phyloP scores from a whole-genome alignment of 2,797 vertebrate genomes.

The Orientallactaga sibirica region DNA sequence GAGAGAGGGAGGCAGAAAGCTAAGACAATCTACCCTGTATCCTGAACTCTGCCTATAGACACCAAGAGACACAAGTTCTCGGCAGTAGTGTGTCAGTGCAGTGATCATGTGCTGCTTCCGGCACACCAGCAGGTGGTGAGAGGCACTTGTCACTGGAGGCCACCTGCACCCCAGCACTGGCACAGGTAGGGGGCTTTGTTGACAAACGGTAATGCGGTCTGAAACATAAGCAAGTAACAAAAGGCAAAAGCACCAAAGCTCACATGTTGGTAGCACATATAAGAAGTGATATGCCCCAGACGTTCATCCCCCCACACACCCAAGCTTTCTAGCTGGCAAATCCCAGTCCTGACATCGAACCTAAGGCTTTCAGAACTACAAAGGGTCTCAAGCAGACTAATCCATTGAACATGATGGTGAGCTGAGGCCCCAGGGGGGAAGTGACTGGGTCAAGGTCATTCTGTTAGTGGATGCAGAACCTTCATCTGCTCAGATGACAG shows the following conservation, averaged over 20 bases:
- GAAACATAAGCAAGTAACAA: constrained; percentile 25
- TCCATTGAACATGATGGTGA: not conserved
- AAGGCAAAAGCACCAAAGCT: not conserved
- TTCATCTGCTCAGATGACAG: not conserved
- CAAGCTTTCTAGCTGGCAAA: not conserved
- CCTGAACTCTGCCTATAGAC: not conserved
- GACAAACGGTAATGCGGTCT: not conserved
- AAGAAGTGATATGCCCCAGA: not conserved
- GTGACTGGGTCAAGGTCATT: not conserved
- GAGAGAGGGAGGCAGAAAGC: not conserved
- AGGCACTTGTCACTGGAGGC: not conserved
- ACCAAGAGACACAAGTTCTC: not conserved
- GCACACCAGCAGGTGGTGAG: not conserved
- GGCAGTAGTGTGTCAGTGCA: not conserved
- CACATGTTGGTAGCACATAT: not conserved
- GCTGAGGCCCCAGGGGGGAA: not conserved
- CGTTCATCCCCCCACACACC: not conserved
- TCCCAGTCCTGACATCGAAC: not conserved
- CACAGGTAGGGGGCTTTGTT: not conserved
- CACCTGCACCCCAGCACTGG: not conserved
- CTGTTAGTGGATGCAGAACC: not conserved
- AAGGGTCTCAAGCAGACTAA: not conserved
- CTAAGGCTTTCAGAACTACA: not conserved
- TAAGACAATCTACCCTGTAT: accelerated
- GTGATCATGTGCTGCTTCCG: not conserved